A percentile compares a stretch with the other conserved stretches of the same genome.
phyloP scores from a whole-genome alignment of 2,888 invertebrate genomes.

The Zelleria hepariella region DNA sequence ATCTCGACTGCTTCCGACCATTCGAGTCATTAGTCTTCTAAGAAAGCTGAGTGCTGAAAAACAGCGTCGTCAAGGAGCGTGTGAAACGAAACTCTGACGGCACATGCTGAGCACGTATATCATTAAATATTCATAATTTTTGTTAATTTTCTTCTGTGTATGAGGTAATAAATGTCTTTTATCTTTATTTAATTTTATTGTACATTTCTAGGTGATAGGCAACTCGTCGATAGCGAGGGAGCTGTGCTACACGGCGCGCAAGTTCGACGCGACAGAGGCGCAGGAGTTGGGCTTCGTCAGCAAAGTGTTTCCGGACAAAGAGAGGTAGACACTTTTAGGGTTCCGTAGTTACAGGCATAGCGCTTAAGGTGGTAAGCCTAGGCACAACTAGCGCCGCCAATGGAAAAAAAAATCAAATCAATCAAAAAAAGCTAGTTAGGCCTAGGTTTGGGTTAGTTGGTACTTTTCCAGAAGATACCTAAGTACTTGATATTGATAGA shows the following conservation, averaged over 20 bases:
- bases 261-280: conserved; percentile 86
- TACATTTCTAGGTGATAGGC: conserved; percentile 74
- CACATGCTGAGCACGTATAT: not conserved
- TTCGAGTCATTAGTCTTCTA: not conserved
- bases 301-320: conserved; percentile 77
- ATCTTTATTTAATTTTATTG: too few species aligned
- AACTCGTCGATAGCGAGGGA: conserved; percentile 91
- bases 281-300: conserved; percentile 86
- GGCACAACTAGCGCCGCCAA: too few species aligned
- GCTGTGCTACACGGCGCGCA: conserved; percentile 88
- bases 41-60: not conserved
- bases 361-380: too few species aligned
- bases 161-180: too few species aligned
- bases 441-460: too few species aligned
- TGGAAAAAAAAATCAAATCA: too few species aligned
- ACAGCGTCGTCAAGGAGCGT: not conserved
- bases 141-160: too few species aligned
- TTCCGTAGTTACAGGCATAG: not conserved
- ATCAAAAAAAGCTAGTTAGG: too few species aligned
- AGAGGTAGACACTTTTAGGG: conserved; percentile 74
- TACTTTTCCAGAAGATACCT: too few species aligned
- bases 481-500: too few species aligned
- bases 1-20: too few species aligned
- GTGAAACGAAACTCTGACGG: too few species aligned
- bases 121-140: not conserved